Base-by-base conservation (phyloP, 2,113 vertebrate species). In the Apodemus sylvaticus region DNA sequence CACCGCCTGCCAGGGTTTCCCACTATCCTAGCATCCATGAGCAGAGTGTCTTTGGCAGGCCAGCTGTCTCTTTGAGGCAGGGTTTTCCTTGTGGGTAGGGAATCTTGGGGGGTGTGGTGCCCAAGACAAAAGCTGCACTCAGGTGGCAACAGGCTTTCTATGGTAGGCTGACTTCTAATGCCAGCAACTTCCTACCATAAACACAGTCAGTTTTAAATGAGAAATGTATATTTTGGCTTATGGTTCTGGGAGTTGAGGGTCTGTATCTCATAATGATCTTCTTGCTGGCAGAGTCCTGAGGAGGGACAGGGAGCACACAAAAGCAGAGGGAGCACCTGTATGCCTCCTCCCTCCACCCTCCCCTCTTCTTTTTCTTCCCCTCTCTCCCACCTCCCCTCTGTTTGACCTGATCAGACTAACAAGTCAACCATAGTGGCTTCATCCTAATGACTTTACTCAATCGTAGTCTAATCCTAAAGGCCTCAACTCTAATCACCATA, bases 1-100 rank as follows among this genome's bases (percentile, higher is more conserved):
- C 22, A 29, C 8, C 45, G 31, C 19, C 39, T 36, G 1, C 31
- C 34, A 73, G 0, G 36, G 20, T 17, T 16, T 29, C 14, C 13
- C 7, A 0, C 82, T 19, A 9, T 42, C 13, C 68, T 31, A 2
- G 17, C 8, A 24, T 20, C 48, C 39, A 66, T 0, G 2, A 81
- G 17, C 91, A 5, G 0, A 24, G 5, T 45, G 5, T 76, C 11
- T 51, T 60, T 20, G 26, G n/a, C 8, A 9, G 36, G 34, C 13
- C 12, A 31, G 29, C 5, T 29, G 7, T 45, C 29, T 58, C 36
- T 29, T 48, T 68, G 66, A 68, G 64, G 16, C 31, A 68, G 66
- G 66, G 66, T 34, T 34, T 68, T 68, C 66, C 34, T 8, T 1
- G 16, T 51, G 5, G 12, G 58, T 42, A 29, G 26, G 42, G 48